A percentile compares a stretch with the other conserved stretches of the same genome.
Conservation (phyloP, 2,113 vertebrate species). For the Ibidorhyncha struthersii region DNA sequence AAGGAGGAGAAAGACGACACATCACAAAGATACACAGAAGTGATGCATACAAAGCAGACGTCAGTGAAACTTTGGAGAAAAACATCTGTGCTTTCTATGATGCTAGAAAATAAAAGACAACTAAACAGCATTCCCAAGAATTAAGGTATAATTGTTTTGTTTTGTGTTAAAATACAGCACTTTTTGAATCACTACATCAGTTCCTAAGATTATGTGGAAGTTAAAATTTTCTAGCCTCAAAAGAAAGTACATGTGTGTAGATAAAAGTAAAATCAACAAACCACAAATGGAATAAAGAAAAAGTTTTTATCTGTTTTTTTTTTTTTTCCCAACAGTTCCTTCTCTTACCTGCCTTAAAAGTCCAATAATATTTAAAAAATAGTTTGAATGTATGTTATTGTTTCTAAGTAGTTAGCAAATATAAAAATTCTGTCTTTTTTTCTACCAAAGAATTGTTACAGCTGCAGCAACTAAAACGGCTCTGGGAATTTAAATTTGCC, state of each 20-base stretch:
- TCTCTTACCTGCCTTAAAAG: not conserved
- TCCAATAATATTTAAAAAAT: not conserved
- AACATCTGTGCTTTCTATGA: not conserved
- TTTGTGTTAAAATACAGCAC: not conserved
- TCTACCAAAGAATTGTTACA: not conserved
- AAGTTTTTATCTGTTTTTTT: not conserved
- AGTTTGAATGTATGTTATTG: not conserved
- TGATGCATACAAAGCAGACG: not conserved
- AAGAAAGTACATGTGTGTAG: not conserved
- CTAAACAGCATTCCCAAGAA: not conserved
- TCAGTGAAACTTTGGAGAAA: not conserved
- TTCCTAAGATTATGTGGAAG: not conserved
- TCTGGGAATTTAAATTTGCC: not conserved
- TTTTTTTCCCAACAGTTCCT: not conserved
- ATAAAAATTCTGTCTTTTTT: not conserved
- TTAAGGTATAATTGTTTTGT: not conserved
- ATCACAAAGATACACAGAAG: not conserved
- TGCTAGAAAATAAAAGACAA: not conserved
- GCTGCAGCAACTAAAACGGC: not conserved
- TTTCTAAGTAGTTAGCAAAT: not conserved
- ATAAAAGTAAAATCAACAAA: conserved; percentile 20
- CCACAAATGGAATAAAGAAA: not conserved
- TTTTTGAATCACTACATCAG: not conserved
- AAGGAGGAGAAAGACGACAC: not conserved
- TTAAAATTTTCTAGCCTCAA: not conserved